Base-by-base conservation (phyloP, 2,797 vertebrate genomes). In the Sebastes reedi region DNA sequence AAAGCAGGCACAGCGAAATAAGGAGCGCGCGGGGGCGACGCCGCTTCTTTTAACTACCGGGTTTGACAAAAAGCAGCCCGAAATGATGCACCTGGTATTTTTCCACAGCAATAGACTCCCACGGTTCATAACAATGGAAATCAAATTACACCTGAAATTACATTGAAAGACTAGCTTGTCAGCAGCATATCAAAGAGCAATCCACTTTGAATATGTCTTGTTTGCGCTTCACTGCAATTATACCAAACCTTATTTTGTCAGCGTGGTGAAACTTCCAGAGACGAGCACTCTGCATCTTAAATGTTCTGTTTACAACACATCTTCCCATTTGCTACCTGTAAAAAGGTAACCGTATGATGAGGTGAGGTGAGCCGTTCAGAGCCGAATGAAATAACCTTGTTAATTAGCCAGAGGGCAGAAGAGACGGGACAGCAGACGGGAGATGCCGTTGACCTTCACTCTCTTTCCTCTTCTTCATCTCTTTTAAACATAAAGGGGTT, bases 81-180 rank as follows among this genome's bases (percentile, higher is more conserved):
- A 87, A 92, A 88, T 87, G 67, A 90, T 84, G 88, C 89, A 91
- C 84, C 91, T 90, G 87, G 66, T 65, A 32, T 91, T 89, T 46
- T 92, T 82, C 75, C 30, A 39, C 59, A 55, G 79, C 82, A 52
- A 75, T 52, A 67, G 79, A 67, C 84, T 89, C 87, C 90, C 74
- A 80, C 80, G 55, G 82, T 67, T 90, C 70, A 50, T 59, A 72
- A 93, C 82, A 88, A 86, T 88, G 71, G 74, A 86, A 93, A 92
- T 88, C 81, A 90, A 92, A 93, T 93, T 90, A 88, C 78, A 76
- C 69, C 36, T 68, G 16, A 81, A 88, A 92, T 93, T 82, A 86
- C 87, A 65, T 5, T 76, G 80, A 81, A 82, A 87, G 77, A 65
- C 74, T 32, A 52, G 80, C 82, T 82, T 77, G 81, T 86, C 77